phyloP scores from a whole-genome alignment of 2,797 vertebrate species.

The Argya squamiceps region DNA sequence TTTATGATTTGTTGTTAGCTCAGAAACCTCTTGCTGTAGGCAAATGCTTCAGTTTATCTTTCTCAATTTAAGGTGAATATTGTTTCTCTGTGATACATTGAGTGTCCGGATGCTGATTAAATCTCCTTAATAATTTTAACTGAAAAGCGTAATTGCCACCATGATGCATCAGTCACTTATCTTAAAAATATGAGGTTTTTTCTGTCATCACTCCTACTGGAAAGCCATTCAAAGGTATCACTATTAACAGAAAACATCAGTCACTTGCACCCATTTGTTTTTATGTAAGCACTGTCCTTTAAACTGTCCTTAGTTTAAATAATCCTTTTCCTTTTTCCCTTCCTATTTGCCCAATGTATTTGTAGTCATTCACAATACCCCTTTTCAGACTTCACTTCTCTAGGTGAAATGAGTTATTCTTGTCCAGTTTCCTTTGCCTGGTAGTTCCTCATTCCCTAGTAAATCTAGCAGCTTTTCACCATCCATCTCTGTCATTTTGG shows the following conservation, averaged over 20 bases:
- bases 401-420: background rate
- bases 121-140: background rate
- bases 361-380: background rate
- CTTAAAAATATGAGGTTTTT: accelerated
- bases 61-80: background rate
- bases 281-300: background rate
- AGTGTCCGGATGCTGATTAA: background rate
- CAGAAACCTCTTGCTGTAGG: background rate
- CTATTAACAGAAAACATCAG: background rate
- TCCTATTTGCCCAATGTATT: background rate
- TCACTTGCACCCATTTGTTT: background rate
- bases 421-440: background rate
- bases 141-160: background rate
- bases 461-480: background rate
- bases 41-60: background rate
- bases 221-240: background rate
- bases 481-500: background rate
- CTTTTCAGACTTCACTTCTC: background rate
- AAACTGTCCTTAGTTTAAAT: too few species aligned
- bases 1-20: background rate
- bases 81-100: background rate
- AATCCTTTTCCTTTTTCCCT: background rate
- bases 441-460: background rate
- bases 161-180: background rate
- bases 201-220: background rate